These are phyloP conservation scores for Catharus ustulatus DNA, from an alignment of 2,797 vertebrate species.

Conservation along the genomic window DNA sequence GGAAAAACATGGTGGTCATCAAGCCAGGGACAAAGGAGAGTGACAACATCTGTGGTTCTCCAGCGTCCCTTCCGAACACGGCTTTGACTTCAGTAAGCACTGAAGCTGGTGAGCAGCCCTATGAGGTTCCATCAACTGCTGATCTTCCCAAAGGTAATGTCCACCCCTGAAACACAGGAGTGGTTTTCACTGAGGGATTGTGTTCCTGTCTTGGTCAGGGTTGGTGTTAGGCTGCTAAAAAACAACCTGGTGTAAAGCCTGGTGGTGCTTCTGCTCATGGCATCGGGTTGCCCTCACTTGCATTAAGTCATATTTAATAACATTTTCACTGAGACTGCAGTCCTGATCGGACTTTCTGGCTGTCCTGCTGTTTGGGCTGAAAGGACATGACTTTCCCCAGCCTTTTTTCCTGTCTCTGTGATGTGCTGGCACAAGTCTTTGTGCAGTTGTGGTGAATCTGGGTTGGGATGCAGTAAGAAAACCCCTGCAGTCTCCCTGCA, in stretches of 20 bases:
- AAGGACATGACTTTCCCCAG: not conserved
- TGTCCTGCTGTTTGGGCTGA: not conserved
- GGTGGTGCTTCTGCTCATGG: not conserved
- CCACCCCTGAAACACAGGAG: not conserved
- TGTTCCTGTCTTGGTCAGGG: accelerated
- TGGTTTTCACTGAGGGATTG: not conserved
- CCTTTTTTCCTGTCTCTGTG: not conserved
- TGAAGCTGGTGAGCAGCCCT: constrained; percentile 35
- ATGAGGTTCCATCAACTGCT: constrained; percentile 65
- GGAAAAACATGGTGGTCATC: constrained; percentile 82
- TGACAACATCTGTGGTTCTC: constrained; percentile 86
- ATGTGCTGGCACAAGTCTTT: not conserved
- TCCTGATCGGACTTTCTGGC: not conserved
- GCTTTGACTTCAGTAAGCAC: constrained; percentile 53
- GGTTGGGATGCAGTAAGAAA: not conserved
- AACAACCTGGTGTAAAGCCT: not conserved
- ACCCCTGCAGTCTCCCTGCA: not conserved
- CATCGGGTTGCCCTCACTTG: not conserved
- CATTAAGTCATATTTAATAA: not conserved
- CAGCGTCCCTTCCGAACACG: constrained; percentile 37
- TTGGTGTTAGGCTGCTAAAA: not conserved
- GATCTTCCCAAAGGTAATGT: constrained; percentile 74
- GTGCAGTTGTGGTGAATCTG: not conserved
- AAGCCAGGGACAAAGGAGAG: constrained; percentile 83
- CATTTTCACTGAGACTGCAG: not conserved